Conservation (phyloP, 92 coral and sea anemone genomes). For the Porites cylindrica region DNA sequence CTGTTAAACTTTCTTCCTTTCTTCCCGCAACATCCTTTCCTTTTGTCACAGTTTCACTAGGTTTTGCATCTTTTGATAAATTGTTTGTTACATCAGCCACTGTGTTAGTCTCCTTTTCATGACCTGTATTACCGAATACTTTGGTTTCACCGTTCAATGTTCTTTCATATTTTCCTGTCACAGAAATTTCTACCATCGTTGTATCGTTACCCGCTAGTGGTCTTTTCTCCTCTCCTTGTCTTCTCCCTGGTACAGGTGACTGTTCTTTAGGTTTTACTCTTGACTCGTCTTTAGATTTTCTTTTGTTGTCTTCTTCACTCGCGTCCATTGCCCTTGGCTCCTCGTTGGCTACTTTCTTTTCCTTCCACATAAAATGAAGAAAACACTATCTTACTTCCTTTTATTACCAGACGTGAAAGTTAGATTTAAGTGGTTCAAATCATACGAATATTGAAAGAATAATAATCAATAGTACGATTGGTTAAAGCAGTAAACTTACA, state of each 20-base stretch:
- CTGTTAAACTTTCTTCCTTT: neutral
- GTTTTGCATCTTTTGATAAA: neutral
- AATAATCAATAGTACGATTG: too few relatives aligned
- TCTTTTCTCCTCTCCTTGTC: slow-evolving; percentile 21
- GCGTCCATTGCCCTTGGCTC: slow-evolving; percentile 20
- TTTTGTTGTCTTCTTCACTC: neutral
- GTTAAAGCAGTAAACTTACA: too few relatives aligned
- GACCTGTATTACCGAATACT: neutral
- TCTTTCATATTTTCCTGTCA: slow-evolving; percentile 3
- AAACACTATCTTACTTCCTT: neutral
- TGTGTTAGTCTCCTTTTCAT: slow-evolving; percentile 26
- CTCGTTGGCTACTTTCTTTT: slow-evolving; percentile 7
- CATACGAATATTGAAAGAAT: too few relatives aligned
- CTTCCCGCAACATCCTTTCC: slow-evolving; percentile 16
- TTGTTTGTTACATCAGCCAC: neutral
- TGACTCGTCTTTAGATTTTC: neutral
- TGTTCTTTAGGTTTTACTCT: neutral
- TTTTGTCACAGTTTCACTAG: neutral
- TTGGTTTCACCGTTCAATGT: neutral
- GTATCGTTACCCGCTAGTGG: neutral
- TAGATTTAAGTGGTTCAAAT: too few relatives aligned
- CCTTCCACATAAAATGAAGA: neutral
- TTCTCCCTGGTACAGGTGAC: neutral
- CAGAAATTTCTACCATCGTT: neutral
- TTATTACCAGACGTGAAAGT: too few relatives aligned